phyloP scores from a whole-genome alignment of 2,113 vertebrate genomes.

The Vulpes ferrilata region DNA sequence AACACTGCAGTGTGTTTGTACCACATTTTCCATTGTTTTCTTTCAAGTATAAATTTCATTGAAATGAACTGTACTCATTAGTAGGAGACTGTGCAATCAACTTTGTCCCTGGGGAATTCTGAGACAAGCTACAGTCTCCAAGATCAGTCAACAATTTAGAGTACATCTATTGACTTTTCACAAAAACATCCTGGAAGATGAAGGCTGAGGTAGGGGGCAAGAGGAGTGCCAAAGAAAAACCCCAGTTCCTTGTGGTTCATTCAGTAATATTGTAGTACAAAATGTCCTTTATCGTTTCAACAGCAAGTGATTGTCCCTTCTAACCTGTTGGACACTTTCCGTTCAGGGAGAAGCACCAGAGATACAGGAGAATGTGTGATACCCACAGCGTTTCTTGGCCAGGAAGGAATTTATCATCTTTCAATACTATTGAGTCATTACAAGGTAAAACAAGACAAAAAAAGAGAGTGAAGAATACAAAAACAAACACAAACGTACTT shows the following conservation, averaged over 20 bases:
- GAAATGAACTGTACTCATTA: neutral
- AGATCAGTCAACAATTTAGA: neutral
- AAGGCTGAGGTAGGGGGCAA: neutral
- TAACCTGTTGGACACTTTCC: neutral
- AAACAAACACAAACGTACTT: neutral
- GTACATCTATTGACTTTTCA: neutral
- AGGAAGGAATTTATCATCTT: neutral
- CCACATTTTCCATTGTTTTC: neutral
- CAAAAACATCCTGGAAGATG: neutral
- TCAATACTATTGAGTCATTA: neutral
- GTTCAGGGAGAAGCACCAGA: neutral
- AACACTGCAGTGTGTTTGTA: neutral
- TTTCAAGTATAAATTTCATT: constrained; percentile 45
- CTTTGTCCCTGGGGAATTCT: neutral
- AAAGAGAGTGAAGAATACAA: neutral
- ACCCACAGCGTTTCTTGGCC: neutral
- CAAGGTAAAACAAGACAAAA: neutral
- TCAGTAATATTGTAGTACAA: neutral
- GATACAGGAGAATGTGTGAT: neutral
- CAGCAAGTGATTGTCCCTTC: neutral
- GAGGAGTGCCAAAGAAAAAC: neutral
- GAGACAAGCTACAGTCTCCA: neutral
- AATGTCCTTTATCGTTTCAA: neutral
- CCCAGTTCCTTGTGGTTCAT: neutral
- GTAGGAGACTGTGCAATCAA: neutral